Base-by-base conservation (phyloP, 2,113 vertebrate genomes). In the Chloropsis cyanopogon region DNA sequence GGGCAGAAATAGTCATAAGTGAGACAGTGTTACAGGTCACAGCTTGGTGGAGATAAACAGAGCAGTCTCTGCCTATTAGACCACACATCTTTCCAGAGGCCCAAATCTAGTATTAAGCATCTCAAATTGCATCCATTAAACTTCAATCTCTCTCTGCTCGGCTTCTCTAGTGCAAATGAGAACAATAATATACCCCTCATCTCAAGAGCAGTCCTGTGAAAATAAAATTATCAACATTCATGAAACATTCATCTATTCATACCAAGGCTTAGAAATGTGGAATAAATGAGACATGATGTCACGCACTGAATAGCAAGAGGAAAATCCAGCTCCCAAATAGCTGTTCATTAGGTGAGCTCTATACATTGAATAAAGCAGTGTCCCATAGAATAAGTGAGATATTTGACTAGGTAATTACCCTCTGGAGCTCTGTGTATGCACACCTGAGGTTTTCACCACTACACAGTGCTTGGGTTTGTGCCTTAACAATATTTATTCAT, bases 181-280 rank as follows among this genome's bases (percentile, higher is more conserved):
- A 89, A 94, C 82, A 92, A 93, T 90, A 94, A 95, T 72, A 95
- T 44, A 63, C 33, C 54, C 54, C 41, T 96, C 88, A 90, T 82
- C 92, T 96, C 64, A 86, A 95, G 47, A 97, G 75, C 64, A 83
- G 33, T 33, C 68, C 85, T 77, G 64, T 2, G 7, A 94, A 95
- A 95, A 92, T 82, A 93, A 93, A 94, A 96, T 96, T 91, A 95
- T 94, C 79, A 96, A 90, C 88, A 86, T 70, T 95, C 88, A 94
- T 71, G 90, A 93, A 94, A 95, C 76, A 86, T 86, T 97, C 56
- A 86, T 91, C 85, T 86, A 54, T 73, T 96, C 63, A 61, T 37
- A 86, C 22, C 17, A 44, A 66, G 63, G 82, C 68, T 95, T 76
- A 90, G 82, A 93, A 92, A 93, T 52, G 41, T 77, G 39, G 44